These are phyloP conservation scores for Microtus oregoni DNA, from an alignment of 2,113 vertebrate genomes.

Conservation along the genomic window DNA sequence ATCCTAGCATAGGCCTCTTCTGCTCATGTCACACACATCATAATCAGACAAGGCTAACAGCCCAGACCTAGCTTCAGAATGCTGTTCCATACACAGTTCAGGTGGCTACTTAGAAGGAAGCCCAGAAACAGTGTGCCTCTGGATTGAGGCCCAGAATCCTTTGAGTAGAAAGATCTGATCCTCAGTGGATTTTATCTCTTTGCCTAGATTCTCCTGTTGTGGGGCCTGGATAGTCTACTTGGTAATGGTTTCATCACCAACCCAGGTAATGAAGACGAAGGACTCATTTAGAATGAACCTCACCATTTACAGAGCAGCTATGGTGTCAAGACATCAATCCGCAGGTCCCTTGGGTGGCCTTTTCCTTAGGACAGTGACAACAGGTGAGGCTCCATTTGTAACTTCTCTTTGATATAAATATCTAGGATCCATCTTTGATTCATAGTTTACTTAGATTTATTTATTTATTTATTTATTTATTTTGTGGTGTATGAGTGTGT, in stretches of 20 bases:
- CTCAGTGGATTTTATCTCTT: neutral
- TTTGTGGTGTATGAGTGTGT: neutral
- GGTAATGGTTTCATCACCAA: neutral
- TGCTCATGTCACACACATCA: neutral
- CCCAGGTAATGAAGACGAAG: neutral
- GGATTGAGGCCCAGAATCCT: neutral
- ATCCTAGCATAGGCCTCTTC: neutral
- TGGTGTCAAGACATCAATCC: neutral
- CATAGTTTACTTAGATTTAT: neutral
- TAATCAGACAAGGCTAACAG: neutral
- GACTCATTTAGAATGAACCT: neutral
- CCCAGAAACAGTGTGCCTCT: neutral
- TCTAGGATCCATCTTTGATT: neutral
- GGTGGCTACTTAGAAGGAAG: neutral
- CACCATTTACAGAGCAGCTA: neutral
- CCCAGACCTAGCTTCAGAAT: neutral
- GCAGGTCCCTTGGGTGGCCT: neutral
- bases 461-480: neutral
- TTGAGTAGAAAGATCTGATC: neutral
- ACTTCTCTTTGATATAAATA: neutral
- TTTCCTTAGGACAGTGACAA: neutral
- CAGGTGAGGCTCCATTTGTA: neutral
- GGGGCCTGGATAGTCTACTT: neutral
- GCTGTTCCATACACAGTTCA: neutral
- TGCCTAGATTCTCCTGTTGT: neutral